phyloP scores from a whole-genome alignment of 2,113 vertebrate genomes.

The Hippocampus guttulatus region DNA sequence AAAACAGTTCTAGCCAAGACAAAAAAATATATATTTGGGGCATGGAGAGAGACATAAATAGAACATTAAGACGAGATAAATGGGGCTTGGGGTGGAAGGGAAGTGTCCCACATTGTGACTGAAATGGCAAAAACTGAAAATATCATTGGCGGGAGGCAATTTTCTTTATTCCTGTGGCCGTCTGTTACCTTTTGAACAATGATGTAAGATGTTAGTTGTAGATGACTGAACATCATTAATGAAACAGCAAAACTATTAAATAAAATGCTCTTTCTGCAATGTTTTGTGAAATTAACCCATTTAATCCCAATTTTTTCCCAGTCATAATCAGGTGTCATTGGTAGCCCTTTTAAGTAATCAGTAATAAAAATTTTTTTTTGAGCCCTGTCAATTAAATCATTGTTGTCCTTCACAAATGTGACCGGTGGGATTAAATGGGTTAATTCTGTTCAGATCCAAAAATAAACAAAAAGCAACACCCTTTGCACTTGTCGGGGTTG shows the following conservation, averaged over 20 bases:
- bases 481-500: background rate
- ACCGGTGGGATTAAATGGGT: background rate
- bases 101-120: no score
- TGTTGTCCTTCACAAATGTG: no score
- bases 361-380: no score
- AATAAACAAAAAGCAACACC: background rate
- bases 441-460: background rate
- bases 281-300: background rate
- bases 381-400: no score
- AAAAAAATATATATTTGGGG: background rate
- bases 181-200: background rate
- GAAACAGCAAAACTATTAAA: background rate
- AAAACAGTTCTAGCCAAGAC: no score
- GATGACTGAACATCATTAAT: background rate
- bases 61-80: background rate
- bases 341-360: no score
- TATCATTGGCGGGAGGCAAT: background rate
- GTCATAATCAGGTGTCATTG: no score
- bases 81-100: background rate
- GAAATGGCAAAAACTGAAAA: no score
- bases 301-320: no score
- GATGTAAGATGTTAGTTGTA: background rate
- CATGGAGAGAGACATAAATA: background rate
- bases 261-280: background rate
- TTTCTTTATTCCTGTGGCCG: background rate